Conservation (phyloP, 2,797 vertebrate genomes). For the Synaphobranchus kaupii region DNA sequence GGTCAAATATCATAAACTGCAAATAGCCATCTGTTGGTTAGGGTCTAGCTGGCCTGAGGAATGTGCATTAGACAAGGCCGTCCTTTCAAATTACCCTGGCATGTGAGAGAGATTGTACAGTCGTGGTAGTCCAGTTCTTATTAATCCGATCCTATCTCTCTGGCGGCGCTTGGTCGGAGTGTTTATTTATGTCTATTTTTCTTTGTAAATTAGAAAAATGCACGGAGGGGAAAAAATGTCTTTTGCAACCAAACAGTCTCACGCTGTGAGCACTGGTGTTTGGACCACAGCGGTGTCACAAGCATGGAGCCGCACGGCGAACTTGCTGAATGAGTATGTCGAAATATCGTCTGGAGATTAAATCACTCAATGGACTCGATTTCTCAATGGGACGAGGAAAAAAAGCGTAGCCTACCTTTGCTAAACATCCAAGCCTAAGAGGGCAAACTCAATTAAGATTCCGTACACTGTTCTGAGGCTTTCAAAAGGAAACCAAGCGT, state of each 20-base stretch:
- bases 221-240: not conserved
- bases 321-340: not conserved
- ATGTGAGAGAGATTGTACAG: not conserved
- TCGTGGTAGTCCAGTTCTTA: not conserved
- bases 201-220: not conserved
- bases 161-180: no score
- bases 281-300: not conserved
- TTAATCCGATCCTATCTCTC: not conserved
- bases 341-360: slow-evolving; percentile 22
- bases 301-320: not conserved
- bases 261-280: not conserved
- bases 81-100: not conserved
- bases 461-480: slow-evolving; percentile 62
- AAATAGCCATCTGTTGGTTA: slow-evolving; percentile 12
- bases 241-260: not conserved
- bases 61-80: not conserved
- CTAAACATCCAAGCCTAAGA: slow-evolving; percentile 48
- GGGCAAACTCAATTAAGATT: slow-evolving; percentile 75
- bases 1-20: slow-evolving; percentile 7
- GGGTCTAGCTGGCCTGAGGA: not conserved
- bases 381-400: slow-evolving; percentile 41
- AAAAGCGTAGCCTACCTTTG: slow-evolving; percentile 25
- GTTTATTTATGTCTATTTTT: slow-evolving; percentile 1
- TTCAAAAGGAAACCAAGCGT: slow-evolving; percentile 71
- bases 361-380: slow-evolving; percentile 12